Percentiles rank a stretch among this genome's conserved stretches.
Evolutionary conservation across 2,888 invertebrate species (phyloP).

Genomic region (Drosophila acutilabella): DNA sequence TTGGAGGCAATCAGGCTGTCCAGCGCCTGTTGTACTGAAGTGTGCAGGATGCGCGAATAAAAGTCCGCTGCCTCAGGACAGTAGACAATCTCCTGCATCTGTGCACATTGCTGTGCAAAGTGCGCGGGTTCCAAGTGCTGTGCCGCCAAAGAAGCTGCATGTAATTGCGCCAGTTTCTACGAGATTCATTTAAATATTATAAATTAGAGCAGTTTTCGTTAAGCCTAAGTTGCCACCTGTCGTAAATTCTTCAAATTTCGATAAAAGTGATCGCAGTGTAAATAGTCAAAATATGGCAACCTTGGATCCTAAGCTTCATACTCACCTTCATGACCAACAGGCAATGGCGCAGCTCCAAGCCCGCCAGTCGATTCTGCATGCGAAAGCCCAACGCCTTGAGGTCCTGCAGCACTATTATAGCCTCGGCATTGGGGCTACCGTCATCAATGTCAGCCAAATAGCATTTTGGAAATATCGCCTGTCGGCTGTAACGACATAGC

Average conservation of each 20-base stretch:
- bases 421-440: slow-evolving; percentile 64
- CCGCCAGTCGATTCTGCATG: slow-evolving; percentile 81
- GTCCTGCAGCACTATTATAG: slow-evolving; percentile 83
- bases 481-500: slow-evolving; percentile 67
- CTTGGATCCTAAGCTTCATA: not conserved
- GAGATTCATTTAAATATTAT: not conserved
- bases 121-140: slow-evolving; percentile 66
- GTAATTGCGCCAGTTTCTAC: slow-evolving; percentile 83
- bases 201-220: not conserved
- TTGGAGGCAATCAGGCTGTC: slow-evolving; percentile 79
- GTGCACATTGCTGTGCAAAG: slow-evolving; percentile 66
- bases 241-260: not conserved
- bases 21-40: slow-evolving; percentile 81
- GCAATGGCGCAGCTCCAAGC: slow-evolving; percentile 80
- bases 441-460: slow-evolving; percentile 79
- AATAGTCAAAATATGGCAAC: not conserved
- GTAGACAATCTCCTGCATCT: slow-evolving; percentile 83
- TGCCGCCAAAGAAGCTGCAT: slow-evolving; percentile 83
- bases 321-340: slow-evolving; percentile 82
- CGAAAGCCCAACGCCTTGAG: slow-evolving; percentile 75
- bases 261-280: not conserved
- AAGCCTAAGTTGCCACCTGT: not conserved
- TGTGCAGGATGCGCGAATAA: slow-evolving; percentile 77
- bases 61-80: slow-evolving; percentile 80
- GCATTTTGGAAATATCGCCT: slow-evolving; percentile 79